phyloP scores from a whole-genome alignment of 2,797 vertebrate species.

The Cottoperca gobio region DNA sequence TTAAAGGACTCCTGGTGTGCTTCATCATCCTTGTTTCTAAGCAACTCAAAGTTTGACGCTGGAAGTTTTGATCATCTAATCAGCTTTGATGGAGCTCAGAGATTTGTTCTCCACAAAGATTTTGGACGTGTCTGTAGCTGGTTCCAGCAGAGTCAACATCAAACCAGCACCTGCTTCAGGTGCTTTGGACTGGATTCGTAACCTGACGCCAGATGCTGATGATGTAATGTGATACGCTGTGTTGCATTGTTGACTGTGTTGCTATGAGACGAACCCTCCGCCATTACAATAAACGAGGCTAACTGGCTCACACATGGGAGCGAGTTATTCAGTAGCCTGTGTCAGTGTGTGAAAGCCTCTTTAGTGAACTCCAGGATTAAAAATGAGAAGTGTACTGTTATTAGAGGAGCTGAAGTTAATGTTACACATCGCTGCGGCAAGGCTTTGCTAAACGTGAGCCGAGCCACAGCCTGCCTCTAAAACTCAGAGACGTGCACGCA shows the following conservation, averaged over 20 bases:
- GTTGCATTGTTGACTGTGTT: not conserved
- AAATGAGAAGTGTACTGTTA: not conserved
- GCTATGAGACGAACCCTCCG: conserved; percentile 9
- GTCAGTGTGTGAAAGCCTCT: not conserved
- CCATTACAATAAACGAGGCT: not conserved
- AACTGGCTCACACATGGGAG: not conserved
- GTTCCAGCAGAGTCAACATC: not conserved
- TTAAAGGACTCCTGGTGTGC: conserved; percentile 26
- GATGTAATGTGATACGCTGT: not conserved
- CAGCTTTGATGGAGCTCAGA: not conserved
- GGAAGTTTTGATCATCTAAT: conserved; percentile 26
- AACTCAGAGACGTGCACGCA: too few relatives aligned
- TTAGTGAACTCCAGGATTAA: not conserved
- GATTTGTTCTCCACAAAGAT: not conserved
- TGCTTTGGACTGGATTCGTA: not conserved
- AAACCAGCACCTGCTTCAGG: conserved; percentile 28
- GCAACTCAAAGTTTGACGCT: conserved; percentile 45
- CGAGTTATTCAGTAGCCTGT: not conserved
- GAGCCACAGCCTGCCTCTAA: not conserved
- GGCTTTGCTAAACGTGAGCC: not conserved
- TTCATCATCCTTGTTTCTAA: conserved; percentile 40
- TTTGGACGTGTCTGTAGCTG: not conserved
- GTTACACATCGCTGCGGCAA: not conserved
- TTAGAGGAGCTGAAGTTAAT: not conserved
- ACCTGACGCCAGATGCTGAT: conserved; percentile 1